phyloP scores from a whole-genome alignment of 2,888 invertebrate species.

The Athalia rosae region DNA sequence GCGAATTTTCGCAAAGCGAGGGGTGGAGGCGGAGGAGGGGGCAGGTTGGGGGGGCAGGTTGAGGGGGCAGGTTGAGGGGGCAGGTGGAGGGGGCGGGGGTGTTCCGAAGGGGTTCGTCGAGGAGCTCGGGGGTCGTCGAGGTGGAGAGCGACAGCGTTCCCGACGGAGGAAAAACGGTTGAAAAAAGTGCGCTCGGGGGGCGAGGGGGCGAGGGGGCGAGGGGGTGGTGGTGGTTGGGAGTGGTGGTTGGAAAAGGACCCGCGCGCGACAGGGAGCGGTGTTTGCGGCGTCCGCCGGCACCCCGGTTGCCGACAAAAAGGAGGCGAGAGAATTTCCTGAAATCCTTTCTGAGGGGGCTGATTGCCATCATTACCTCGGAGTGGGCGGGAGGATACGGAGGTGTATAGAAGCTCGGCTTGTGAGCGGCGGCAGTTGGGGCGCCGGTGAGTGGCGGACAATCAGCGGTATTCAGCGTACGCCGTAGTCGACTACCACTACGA shows the following conservation, averaged over 20 bases:
- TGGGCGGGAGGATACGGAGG: constrained; percentile 68
- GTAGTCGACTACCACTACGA: too few relatives aligned
- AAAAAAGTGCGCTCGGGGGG: constrained; percentile 36
- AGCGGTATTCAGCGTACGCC: constrained; percentile 70
- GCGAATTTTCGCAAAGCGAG: background rate
- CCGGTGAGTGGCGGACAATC: constrained; percentile 67
- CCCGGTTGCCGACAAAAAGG: constrained; percentile 72
- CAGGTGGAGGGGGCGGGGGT: background rate
- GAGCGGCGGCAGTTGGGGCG: constrained; percentile 61
- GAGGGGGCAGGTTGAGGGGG: too few relatives aligned
- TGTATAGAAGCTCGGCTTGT: too few relatives aligned
- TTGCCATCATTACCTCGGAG: constrained; percentile 74
- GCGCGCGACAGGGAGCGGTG: constrained; percentile 66
- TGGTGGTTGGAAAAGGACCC: constrained; percentile 24
- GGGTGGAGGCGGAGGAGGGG: background rate
- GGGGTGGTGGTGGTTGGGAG: constrained; percentile 33
- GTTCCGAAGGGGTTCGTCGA: constrained; percentile 48
- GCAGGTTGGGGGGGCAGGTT: background rate
- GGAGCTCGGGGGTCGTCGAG: constrained; percentile 48
- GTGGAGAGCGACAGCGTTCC: constrained; percentile 45
- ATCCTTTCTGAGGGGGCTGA: constrained; percentile 73
- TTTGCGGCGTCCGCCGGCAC: constrained; percentile 71
- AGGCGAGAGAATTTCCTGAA: constrained; percentile 74
- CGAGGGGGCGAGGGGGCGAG: background rate
- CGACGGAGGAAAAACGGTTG: constrained; percentile 47